Evolutionary conservation across 1,140 invertebrate species (phyloP).

Genomic region (Brachionus rubens): DNA sequence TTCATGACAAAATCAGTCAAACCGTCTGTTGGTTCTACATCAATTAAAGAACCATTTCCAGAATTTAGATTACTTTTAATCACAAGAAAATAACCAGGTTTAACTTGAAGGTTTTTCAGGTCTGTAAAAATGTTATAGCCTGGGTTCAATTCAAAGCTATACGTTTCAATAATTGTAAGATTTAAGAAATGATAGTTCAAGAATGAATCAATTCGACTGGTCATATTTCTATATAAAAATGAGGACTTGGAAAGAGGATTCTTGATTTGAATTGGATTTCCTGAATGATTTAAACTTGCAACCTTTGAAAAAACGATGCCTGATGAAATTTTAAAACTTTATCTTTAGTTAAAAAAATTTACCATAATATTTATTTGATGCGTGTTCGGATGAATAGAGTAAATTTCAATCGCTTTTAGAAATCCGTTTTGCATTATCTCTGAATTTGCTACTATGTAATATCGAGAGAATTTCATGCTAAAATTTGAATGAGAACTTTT

Average conservation of each 20-base stretch:
- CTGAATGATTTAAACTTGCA: too few relatives aligned
- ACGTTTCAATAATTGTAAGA: too few relatives aligned
- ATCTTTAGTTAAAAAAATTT: too few relatives aligned
- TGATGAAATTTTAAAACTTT: too few relatives aligned
- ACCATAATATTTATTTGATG: background rate
- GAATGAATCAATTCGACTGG: too few relatives aligned
- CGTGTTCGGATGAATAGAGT: background rate
- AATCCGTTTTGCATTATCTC: background rate
- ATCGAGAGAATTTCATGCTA: background rate
- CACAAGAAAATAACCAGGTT: slow-evolving; percentile 19
- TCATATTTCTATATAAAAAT: too few relatives aligned
- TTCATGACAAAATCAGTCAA: background rate
- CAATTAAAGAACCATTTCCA: background rate
- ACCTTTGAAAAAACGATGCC: too few relatives aligned
- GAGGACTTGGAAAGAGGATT: too few relatives aligned
- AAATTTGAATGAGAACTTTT: background rate
- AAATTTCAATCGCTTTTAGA: slow-evolving; percentile 10
- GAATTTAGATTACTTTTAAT: background rate
- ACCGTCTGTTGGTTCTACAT: background rate
- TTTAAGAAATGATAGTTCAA: too few relatives aligned
- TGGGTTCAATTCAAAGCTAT: background rate
- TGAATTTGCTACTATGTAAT: slow-evolving; percentile 2
- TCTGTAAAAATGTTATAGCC: slow-evolving; percentile 7
- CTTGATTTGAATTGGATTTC: too few relatives aligned
- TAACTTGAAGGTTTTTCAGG: background rate